These are phyloP conservation scores for Okapia johnstoni DNA, from an alignment of 2,113 vertebrate genomes.

Conservation along the genomic window DNA sequence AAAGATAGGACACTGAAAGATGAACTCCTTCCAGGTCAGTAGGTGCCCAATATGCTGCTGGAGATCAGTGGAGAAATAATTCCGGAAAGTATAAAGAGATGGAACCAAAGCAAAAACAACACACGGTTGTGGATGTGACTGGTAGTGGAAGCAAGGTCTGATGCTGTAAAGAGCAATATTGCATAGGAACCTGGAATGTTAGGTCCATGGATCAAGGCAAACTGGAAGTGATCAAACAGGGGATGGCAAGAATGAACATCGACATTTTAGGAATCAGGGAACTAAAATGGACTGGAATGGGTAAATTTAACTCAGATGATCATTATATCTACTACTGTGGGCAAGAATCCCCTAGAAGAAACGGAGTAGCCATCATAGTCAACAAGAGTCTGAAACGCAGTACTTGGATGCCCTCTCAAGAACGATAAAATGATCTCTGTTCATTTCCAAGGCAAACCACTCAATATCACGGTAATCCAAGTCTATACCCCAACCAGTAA, in stretches of 20 bases:
- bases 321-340: neutral
- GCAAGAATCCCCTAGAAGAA: neutral
- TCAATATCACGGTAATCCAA: neutral
- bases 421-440: neutral
- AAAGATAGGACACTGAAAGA: neutral
- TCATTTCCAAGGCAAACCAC: accelerated
- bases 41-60: neutral
- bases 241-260: neutral
- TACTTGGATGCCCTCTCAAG: neutral
- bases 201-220: neutral
- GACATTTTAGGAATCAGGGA: neutral
- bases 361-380: neutral
- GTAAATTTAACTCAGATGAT: neutral
- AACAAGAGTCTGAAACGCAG: neutral
- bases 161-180: neutral
- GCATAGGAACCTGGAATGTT: neutral
- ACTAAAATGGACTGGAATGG: neutral
- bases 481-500: neutral
- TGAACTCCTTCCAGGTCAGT: neutral
- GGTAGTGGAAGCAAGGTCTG: neutral
- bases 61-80: neutral
- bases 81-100: neutral
- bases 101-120: neutral
- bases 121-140: neutral
- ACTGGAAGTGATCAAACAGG: neutral